These are phyloP conservation scores for Callocephalon fimbriatum DNA, from an alignment of 2,113 vertebrate genomes.

Conservation along the genomic window DNA sequence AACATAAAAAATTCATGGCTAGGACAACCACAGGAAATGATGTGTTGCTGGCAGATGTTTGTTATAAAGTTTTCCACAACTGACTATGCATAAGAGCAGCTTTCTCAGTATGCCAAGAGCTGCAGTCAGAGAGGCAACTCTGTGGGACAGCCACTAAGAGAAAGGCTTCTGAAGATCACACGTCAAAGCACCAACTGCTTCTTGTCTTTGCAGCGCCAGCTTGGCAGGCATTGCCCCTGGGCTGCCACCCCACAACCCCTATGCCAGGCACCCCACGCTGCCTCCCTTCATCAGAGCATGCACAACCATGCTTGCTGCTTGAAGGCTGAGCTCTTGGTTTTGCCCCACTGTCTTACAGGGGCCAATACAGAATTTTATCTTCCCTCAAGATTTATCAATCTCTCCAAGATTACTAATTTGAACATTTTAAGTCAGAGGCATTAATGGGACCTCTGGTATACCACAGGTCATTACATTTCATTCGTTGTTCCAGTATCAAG, in stretches of 20 bases:
- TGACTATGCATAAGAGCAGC: not conserved
- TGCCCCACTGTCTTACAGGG: not conserved
- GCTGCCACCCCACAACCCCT: not conserved
- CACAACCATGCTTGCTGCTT: not conserved
- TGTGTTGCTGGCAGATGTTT: not conserved
- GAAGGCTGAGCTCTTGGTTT: not conserved
- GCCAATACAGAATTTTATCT: not conserved
- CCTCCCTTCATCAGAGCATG: not conserved
- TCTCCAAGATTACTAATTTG: not conserved
- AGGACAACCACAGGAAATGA: conserved; percentile 19
- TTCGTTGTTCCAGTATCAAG: not conserved
- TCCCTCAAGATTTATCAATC: not conserved
- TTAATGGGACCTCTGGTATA: not conserved
- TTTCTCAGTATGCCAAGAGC: not conserved
- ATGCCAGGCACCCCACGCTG: not conserved
- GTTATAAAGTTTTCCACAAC: not conserved
- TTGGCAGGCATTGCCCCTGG: not conserved
- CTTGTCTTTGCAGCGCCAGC: not conserved
- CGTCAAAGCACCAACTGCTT: not conserved
- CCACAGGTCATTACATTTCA: not conserved
- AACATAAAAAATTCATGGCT: not conserved
- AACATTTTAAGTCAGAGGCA: not conserved
- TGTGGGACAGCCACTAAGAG: not conserved
- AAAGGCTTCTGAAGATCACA: not conserved
- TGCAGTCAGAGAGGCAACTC: not conserved